Evolutionary conservation across 2,113 vertebrate species (phyloP), one percentile per base, ranked within the genome.

Genomic region (Himantopus leucocephalus): DNA sequence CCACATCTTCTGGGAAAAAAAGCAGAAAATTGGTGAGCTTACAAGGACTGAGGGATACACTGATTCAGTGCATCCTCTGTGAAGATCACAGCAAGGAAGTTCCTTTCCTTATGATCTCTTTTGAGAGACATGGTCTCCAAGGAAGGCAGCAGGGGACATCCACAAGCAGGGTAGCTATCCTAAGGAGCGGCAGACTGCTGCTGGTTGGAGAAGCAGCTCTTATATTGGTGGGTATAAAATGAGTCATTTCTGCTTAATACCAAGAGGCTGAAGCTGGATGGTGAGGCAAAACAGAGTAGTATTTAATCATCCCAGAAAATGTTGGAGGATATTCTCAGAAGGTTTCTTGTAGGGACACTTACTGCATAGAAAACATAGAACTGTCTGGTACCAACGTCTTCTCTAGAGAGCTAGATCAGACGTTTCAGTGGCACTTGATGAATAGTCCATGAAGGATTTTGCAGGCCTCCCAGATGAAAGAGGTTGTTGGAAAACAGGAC

Each of bases 281-380:
- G 9, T 9, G 26, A 92, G 56, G 59, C 20, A 86, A 58, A 86
- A 71, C 20, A 27, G 24, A 64, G 16, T 34, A 45, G 48, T 73
- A 71, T 89, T 96, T 86, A 89, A 95, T 97, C 88, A 94, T 72
- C 59, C 22, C 71, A 70, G 77, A 86, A 94, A 59, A 59, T 48
- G 21, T 27, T 88, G 62, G 79, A 94, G 58, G 32, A 58, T 95
- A 91, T 79, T 91, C 94, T 95, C 94, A 79, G 62, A 73, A 87
- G 91, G 45, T 73, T 95, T 95, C 76, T 63, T 80, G 75, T 55
- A 60, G 63, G 77, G 37, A 66, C 74, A 59, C 55, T 68, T 82
- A 11, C 35, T 87, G 73, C 62, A 45, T 21, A 66, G 86, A 85
- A 96, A 87, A 96, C 91, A 53, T 37, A 47, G 45, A 95, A 89